phyloP scores from a whole-genome alignment of 2,888 invertebrate genomes.

The Phoronis australis region DNA sequence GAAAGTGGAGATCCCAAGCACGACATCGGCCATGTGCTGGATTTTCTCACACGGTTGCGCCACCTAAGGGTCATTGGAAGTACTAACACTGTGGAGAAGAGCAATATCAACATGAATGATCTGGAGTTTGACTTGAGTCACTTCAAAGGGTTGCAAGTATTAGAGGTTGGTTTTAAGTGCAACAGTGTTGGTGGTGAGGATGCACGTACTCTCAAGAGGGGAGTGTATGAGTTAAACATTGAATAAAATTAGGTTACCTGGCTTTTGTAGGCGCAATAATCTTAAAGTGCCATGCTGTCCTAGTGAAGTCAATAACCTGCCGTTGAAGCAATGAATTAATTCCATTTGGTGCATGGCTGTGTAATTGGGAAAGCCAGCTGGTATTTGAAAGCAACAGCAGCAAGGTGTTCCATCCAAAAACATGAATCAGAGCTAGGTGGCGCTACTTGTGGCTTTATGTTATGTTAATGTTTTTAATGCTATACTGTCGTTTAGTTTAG shows the following conservation, averaged over 20 bases:
- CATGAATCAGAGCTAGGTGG: too few species aligned
- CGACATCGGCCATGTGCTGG: slow-evolving; percentile 86
- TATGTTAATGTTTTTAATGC: too few species aligned
- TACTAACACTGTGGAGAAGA: slow-evolving; percentile 66
- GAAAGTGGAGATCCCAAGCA: slow-evolving; percentile 74
- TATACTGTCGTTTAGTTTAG: too few species aligned
- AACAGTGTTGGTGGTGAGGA: too few species aligned
- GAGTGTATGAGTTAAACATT: too few species aligned
- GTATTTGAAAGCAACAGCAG: too few species aligned
- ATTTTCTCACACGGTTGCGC: slow-evolving; percentile 68
- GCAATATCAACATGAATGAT: slow-evolving; percentile 77
- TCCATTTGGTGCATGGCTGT: too few species aligned
- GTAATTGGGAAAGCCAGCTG: too few species aligned
- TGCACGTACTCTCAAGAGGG: too few species aligned
- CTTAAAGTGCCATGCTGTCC: not conserved
- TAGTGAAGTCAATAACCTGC: not conserved
- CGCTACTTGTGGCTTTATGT: too few species aligned
- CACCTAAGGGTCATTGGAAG: slow-evolving; percentile 66
- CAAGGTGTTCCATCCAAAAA: too few species aligned
- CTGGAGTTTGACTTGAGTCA: slow-evolving; percentile 75
- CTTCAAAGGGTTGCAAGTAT: slow-evolving; percentile 69
- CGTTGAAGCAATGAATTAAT: too few species aligned
- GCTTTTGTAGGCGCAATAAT: not conserved
- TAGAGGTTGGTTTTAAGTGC: slow-evolving; percentile 64
- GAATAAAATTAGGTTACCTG: not conserved